phyloP scores from a whole-genome alignment of 2,113 vertebrate species.

The Panthera uncia region DNA sequence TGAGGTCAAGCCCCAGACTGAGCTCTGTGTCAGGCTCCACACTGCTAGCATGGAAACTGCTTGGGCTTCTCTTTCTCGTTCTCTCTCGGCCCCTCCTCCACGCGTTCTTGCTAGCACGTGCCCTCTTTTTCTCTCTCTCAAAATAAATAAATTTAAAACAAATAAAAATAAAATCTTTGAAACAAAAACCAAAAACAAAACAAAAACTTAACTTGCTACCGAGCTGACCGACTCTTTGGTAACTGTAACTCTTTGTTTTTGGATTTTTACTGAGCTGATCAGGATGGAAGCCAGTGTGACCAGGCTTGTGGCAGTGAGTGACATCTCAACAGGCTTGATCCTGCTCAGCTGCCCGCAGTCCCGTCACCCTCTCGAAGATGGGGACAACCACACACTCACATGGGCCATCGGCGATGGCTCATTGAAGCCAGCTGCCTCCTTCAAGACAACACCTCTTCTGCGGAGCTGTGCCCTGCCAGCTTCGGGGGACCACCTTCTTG shows the following conservation, averaged over 20 bases:
- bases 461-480: not conserved
- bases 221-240: not conserved
- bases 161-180: too few species aligned
- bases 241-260: not conserved
- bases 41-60: too few species aligned
- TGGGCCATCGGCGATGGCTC: not conserved
- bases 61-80: too few species aligned
- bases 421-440: not conserved
- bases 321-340: not conserved
- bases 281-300: not conserved
- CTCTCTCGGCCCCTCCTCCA: too few species aligned
- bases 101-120: too few species aligned
- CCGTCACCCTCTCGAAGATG: not conserved
- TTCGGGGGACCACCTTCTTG: not conserved
- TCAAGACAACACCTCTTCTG: not conserved
- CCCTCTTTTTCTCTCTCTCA: too few species aligned
- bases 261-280: not conserved
- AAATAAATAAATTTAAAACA: too few species aligned
- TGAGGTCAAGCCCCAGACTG: not conserved
- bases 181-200: not conserved
- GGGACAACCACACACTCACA: not conserved
- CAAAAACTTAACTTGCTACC: not conserved
- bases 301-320: not conserved
- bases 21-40: too few species aligned
- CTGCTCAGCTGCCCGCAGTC: not conserved